Evolutionary conservation across 1,140 invertebrate species (phyloP).

Genomic region (Hypsibius dujardini): DNA sequence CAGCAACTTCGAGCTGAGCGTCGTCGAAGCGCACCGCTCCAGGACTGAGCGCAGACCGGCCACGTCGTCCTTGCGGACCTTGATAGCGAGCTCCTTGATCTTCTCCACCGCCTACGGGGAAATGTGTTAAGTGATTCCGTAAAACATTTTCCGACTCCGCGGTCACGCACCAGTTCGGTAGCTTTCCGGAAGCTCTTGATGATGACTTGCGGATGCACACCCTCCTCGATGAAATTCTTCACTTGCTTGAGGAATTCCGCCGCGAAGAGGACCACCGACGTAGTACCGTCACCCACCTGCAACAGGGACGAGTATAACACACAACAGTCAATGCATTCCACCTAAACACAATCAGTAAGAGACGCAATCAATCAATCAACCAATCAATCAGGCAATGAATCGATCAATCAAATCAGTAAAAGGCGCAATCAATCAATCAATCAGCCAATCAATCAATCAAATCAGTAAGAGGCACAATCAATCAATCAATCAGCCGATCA

Average conservation of each 20-base stretch:
- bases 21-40: conserved; percentile 84
- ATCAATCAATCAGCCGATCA: too few species aligned
- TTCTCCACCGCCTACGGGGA: conserved; percentile 49
- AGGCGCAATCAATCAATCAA: too few species aligned
- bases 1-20: conserved; percentile 88
- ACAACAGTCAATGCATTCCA: too few species aligned
- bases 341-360: too few species aligned
- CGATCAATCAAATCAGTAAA: too few species aligned
- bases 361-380: too few species aligned
- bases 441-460: too few species aligned
- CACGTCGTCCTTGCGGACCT: conserved; percentile 41
- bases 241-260: conserved; percentile 87
- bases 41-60: conserved; percentile 53
- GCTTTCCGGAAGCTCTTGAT: conserved; percentile 69
- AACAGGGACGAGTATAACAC: conserved; percentile 22
- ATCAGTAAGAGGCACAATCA: too few species aligned
- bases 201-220: conserved; percentile 60
- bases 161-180: conserved; percentile 41
- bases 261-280: conserved; percentile 80
- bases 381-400: too few species aligned
- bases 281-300: conserved; percentile 92
- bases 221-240: conserved; percentile 89
- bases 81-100: conserved; percentile 67
- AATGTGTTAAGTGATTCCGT: conserved; percentile 10
- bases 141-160: conserved; percentile 13